Conservation (phyloP, 2,888 invertebrate species). For the Acanthopleura granulata region DNA sequence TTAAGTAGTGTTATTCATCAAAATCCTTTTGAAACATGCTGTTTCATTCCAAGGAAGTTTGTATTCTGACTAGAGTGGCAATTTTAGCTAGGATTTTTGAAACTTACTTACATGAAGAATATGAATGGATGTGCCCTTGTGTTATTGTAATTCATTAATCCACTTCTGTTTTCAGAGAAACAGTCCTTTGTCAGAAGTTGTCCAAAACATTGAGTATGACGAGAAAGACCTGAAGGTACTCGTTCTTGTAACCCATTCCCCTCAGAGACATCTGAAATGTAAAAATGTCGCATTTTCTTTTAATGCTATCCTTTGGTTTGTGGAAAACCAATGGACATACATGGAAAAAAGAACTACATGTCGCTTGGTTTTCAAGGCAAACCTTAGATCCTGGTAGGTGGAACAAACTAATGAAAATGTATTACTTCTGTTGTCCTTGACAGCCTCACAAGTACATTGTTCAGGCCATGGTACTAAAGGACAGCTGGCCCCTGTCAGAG, state of each 20-base stretch:
- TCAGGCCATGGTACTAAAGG: slow-evolving; percentile 65
- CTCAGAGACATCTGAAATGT: too few relatives aligned
- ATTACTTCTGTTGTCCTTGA: slow-evolving; percentile 25
- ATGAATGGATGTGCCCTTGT: too few relatives aligned
- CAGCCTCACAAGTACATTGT: slow-evolving; percentile 69
- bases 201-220: slow-evolving; percentile 48
- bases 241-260: too few relatives aligned
- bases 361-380: background rate
- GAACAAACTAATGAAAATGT: background rate
- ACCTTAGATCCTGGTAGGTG: background rate
- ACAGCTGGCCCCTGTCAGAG: slow-evolving; percentile 68
- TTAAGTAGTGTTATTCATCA: too few relatives aligned
- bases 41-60: too few relatives aligned
- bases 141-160: background rate
- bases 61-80: too few relatives aligned
- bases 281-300: too few relatives aligned
- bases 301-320: too few relatives aligned
- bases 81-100: too few relatives aligned
- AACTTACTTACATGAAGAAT: too few relatives aligned
- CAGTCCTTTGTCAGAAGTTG: slow-evolving; percentile 50
- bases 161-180: slow-evolving; percentile 42
- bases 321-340: too few relatives aligned
- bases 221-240: slow-evolving; percentile 51
- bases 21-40: too few relatives aligned
- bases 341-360: background rate